These are phyloP conservation scores for Neopipo cinnamomea DNA, from an alignment of 2,113 vertebrate species.

Conservation along the genomic window DNA sequence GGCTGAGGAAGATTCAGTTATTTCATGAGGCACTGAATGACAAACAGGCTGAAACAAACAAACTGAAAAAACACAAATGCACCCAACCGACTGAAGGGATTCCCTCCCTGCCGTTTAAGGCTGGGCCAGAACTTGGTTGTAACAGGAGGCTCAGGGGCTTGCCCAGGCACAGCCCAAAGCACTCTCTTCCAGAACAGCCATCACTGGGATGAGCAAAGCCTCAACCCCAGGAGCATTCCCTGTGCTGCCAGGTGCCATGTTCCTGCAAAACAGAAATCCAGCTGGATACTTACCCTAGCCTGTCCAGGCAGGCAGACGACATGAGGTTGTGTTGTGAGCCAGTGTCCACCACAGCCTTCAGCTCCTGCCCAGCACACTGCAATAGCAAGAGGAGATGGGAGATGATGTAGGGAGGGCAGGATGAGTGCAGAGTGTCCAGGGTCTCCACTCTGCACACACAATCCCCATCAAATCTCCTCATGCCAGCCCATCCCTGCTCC, in stretches of 20 bases:
- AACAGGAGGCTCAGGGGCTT: not conserved
- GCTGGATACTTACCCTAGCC: conserved; percentile 75
- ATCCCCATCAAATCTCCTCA: not conserved
- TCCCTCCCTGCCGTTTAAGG: not conserved
- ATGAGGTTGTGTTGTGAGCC: conserved; percentile 84
- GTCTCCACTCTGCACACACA: not conserved
- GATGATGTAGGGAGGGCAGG: fast-evolving
- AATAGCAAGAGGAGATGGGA: conserved; percentile 35
- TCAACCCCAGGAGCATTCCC: not conserved
- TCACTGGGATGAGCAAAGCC: fast-evolving
- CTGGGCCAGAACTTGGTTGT: not conserved
- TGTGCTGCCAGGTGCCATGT: not conserved
- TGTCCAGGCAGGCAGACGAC: conserved; percentile 81
- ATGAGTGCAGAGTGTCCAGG: not conserved
- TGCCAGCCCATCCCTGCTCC: not conserved
- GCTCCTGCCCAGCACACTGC: conserved; percentile 84
- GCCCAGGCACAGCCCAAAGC: not conserved
- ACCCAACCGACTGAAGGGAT: not conserved
- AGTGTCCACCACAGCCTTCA: conserved; percentile 82
- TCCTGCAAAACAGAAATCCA: not conserved
- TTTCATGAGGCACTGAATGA: not conserved
- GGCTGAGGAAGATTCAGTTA: not conserved
- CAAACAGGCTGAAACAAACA: not conserved
- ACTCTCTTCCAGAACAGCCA: not conserved
- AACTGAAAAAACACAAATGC: not conserved